A percentile compares a stretch with the other conserved stretches of the same genome.
Conservation (phyloP, 1,140 invertebrate species). For the Pollicipes pollicipes region DNA sequence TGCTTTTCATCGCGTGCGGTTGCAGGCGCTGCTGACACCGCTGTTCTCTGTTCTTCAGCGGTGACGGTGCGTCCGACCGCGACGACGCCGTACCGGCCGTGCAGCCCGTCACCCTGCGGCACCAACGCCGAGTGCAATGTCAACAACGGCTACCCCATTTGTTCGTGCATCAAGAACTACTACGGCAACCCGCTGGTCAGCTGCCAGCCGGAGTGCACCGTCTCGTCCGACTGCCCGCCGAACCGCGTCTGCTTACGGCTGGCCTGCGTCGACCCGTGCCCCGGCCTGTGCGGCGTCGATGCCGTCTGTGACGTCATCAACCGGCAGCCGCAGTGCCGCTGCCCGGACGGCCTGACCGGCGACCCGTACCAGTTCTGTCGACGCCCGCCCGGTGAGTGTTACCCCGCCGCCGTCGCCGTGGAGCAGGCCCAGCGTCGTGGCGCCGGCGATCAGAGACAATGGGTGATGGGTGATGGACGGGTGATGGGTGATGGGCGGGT, state of each 20-base stretch:
- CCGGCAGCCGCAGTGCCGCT: constrained; percentile 63
- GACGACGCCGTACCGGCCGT: constrained; percentile 32
- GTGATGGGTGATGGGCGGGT: no score
- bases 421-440: no score
- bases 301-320: constrained; percentile 73
- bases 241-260: constrained; percentile 38
- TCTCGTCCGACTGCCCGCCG: constrained; percentile 46
- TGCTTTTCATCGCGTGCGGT: no score
- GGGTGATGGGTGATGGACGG: no score
- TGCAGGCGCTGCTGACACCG: no score
- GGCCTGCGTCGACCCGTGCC: constrained; percentile 62
- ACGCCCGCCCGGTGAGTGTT: no score
- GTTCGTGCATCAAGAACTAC: constrained; percentile 39
- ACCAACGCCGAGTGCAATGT: constrained; percentile 35
- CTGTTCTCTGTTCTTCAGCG: constrained; percentile 23
- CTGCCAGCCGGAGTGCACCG: constrained; percentile 29
- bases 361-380: constrained; percentile 37
- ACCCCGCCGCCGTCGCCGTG: no score
- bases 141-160: constrained; percentile 42
- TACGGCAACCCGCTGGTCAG: constrained; percentile 33
- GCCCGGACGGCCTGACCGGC: constrained; percentile 57
- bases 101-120: constrained; percentile 40
- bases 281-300: constrained; percentile 52
- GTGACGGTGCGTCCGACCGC: constrained; percentile 33
- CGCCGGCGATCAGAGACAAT: no score